Conservation (phyloP, 2,797 vertebrate species). For the Gadopsis marmoratus region DNA sequence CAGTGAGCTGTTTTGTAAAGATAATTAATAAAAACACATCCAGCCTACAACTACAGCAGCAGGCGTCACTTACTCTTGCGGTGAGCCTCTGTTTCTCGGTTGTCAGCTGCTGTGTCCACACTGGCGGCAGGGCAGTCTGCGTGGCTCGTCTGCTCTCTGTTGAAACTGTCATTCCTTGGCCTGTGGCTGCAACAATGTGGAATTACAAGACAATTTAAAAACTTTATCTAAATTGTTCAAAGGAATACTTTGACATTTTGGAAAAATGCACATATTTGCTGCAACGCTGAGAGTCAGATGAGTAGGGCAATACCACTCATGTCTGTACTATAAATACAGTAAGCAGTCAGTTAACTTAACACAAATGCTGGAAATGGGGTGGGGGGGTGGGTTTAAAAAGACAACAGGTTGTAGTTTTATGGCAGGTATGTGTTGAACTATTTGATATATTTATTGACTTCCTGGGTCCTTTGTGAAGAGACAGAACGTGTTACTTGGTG, state of each 20-base stretch:
- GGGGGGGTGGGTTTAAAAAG: background rate
- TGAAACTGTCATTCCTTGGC: slow-evolving; percentile 89
- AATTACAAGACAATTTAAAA: background rate
- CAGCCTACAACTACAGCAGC: background rate
- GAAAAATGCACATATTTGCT: background rate
- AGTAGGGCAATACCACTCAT: too few relatives aligned
- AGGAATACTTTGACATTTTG: background rate
- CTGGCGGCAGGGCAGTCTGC: slow-evolving; percentile 59
- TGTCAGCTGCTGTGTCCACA: slow-evolving; percentile 67
- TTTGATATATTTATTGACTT: background rate
- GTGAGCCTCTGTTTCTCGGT: slow-evolving; percentile 66
- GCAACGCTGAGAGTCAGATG: background rate
- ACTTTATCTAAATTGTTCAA: background rate
- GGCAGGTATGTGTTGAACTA: too few relatives aligned
- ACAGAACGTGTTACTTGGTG: background rate
- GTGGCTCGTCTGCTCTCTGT: slow-evolving; percentile 57
- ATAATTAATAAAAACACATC: background rate
- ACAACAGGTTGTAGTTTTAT: background rate
- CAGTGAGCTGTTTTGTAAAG: background rate
- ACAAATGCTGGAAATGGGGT: background rate
- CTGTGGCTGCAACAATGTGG: slow-evolving; percentile 76
- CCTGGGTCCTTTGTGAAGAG: background rate
- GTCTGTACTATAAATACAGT: background rate
- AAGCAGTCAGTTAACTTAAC: background rate
- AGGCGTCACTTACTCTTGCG: slow-evolving; percentile 83